These are phyloP conservation scores for Abscondita cerata DNA, from an alignment of 2,888 invertebrate species.

Conservation along the genomic window DNA sequence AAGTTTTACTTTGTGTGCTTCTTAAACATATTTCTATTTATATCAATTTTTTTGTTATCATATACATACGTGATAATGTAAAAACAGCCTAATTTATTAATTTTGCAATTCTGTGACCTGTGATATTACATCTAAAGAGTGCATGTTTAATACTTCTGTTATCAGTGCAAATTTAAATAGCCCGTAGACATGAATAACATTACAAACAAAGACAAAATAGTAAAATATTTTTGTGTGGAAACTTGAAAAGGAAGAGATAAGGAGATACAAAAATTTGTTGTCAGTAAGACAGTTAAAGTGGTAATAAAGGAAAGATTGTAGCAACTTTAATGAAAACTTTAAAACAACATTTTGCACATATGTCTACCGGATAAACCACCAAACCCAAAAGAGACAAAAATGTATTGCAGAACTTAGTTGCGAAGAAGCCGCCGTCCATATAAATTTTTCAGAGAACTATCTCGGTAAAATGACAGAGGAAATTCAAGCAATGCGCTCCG, in stretches of 20 bases:
- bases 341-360: not conserved
- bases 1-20: too few species aligned
- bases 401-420: constrained; percentile 9
- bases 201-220: too few species aligned
- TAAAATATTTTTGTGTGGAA: too few species aligned
- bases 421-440: constrained; percentile 15
- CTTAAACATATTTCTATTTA: too few species aligned
- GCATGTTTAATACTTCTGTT: not conserved
- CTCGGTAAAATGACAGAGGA: constrained; percentile 12
- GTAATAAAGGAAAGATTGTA: too few species aligned
- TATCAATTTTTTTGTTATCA: too few species aligned
- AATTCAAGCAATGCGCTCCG: constrained; percentile 20
- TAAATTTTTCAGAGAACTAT: constrained; percentile 16
- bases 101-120: not conserved
- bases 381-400: constrained; percentile 9
- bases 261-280: too few species aligned
- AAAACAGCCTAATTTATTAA: too few species aligned
- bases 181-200: too few species aligned
- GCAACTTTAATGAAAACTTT: not conserved
- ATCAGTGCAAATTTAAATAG: not conserved
- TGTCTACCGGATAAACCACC: constrained; percentile 8
- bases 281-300: too few species aligned
- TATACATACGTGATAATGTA: too few species aligned
- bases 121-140: not conserved
- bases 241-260: not conserved